Evolutionary conservation across 1,140 invertebrate species (phyloP).

Genomic region (Leptestheria dahalacensis): DNA sequence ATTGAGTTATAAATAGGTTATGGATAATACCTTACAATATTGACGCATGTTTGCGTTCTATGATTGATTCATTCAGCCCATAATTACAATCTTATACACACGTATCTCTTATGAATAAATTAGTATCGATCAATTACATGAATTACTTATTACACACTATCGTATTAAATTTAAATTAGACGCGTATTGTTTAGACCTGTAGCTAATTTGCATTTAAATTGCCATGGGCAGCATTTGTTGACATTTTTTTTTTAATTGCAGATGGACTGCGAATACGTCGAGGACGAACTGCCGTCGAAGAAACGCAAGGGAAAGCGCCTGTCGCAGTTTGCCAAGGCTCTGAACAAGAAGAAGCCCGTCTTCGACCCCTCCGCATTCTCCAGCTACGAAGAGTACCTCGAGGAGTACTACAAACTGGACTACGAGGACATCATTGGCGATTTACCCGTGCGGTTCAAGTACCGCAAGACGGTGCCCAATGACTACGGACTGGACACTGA

Average conservation of each 20-base stretch:
- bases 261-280: slow-evolving; percentile 80
- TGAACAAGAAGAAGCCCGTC: slow-evolving; percentile 53
- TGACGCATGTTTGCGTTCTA: too few species aligned
- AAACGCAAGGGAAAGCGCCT: slow-evolving; percentile 18
- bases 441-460: slow-evolving; percentile 81
- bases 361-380: slow-evolving; percentile 50
- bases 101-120: too few species aligned
- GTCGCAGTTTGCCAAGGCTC: slow-evolving; percentile 48
- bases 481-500: slow-evolving; percentile 79
- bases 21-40: too few species aligned
- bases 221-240: too few species aligned
- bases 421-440: slow-evolving; percentile 90
- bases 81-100: too few species aligned
- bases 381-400: slow-evolving; percentile 69
- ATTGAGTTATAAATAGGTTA: slow-evolving; percentile 9
- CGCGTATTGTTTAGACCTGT: too few species aligned
- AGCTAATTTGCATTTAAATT: too few species aligned
- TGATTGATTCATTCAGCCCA: too few species aligned
- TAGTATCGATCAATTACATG: too few species aligned
- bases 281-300: slow-evolving; percentile 31
- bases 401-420: slow-evolving; percentile 86
- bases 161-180: too few species aligned
- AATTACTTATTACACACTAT: too few species aligned
- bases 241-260: slow-evolving; percentile 30
- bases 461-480: slow-evolving; percentile 73